Base-by-base conservation (phyloP, 2,888 invertebrate genomes). In the Megastigmus dorsalis region DNA sequence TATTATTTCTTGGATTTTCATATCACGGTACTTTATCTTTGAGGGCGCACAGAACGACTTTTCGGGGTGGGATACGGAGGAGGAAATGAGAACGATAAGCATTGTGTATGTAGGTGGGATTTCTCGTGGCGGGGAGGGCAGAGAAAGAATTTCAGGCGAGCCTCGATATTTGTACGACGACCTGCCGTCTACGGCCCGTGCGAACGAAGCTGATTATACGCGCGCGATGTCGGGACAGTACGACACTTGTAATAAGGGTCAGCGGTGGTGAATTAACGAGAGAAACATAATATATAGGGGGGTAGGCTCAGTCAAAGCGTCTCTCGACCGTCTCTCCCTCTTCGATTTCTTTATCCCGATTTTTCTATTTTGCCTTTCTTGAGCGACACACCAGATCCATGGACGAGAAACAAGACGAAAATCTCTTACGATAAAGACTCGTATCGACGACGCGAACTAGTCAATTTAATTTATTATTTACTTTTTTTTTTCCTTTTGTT, bases 21-120 rank as follows among this genome's bases (percentile, higher is more conserved):
- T 41, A 55, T 66, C 66, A 23, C 66, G 54, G 41, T 45, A 43
- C 23, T 55, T 33, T 20, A 55, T 41, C 54, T 63, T 20, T 20
- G 13, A 48, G 33, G 62, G 60, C 45, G 45, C 62, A 26, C 23
- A n/a, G n/a, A 63, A 50, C n/a, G 36, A 63, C 62, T n/a, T n/a
- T n/a, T n/a, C n/a, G n/a, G 38, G 7, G 33, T n/a, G n/a, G 28
- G 26, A 50, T 28, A 36, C 45, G 36, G 10, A 63, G 18, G 9
- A 48, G 20, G n/a, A 23, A 30, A n/a, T n/a, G n/a, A 3, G 18
- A 54, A 30, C 15, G 26, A 41, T 38, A 45, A 45, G n/a, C 20
- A 62, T 33, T 54, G 18, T 7, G 13, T 23, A 36, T 15, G 36
- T 7, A 7, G 13, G n/a, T 18, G 33, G 30, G 13, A 52, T n/a